Evolutionary conservation across 2,113 vertebrate species (phyloP).

Genomic region (Pyxicephalus adspersus): DNA sequence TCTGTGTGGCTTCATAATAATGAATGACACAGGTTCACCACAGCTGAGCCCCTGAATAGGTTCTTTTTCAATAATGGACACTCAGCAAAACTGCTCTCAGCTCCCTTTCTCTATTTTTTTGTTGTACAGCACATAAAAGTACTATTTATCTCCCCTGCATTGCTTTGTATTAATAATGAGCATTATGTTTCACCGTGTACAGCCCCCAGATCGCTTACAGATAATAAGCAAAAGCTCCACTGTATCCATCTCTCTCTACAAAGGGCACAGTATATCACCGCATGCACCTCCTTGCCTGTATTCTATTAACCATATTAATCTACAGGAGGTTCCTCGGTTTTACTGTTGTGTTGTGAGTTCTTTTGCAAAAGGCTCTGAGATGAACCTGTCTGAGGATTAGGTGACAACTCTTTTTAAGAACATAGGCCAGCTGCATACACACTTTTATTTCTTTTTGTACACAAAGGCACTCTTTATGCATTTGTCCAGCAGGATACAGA

Average conservation of each 20-base stretch:
- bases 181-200: neutral
- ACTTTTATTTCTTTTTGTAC: too few relatives aligned
- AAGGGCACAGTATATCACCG: constrained; percentile 12
- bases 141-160: neutral
- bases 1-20: constrained; percentile 47
- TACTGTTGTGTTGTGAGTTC: neutral
- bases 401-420: too few relatives aligned
- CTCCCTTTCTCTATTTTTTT: neutral
- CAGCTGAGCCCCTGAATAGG: constrained; percentile 20
- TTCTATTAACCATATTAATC: too few relatives aligned
- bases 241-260: neutral
- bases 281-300: neutral
- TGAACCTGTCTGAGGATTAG: too few relatives aligned
- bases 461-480: too few relatives aligned
- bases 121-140: constrained; percentile 1
- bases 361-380: too few relatives aligned
- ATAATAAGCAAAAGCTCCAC: neutral
- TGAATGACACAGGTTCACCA: constrained; percentile 37
- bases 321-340: neutral
- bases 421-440: too few relatives aligned
- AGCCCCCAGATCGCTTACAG: constrained; percentile 4
- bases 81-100: neutral
- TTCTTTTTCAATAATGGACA: constrained; percentile 33
- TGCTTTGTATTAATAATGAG: constrained; percentile 36
- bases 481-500: too few relatives aligned